These are phyloP conservation scores for Tetraodon nigroviridis DNA, from an alignment of 2,113 vertebrate species.

Conservation along the genomic window DNA sequence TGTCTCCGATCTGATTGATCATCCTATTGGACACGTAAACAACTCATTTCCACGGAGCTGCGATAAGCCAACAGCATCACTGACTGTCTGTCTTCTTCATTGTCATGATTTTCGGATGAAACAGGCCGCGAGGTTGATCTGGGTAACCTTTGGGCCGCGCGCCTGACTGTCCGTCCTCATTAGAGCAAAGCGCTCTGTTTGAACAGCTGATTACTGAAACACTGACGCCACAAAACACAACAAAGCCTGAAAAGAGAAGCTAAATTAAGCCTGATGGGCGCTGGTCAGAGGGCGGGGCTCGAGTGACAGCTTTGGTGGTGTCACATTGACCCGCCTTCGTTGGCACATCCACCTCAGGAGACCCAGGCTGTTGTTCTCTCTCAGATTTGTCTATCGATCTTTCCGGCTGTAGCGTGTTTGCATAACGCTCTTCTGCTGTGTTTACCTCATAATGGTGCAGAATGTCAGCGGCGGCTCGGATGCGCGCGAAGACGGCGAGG, in stretches of 20 bases:
- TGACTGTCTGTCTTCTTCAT: slow-evolving; percentile 20
- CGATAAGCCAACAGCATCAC: slow-evolving; percentile 19
- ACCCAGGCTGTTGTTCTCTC: slow-evolving; percentile 1
- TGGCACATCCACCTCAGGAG: neutral
- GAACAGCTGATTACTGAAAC: neutral
- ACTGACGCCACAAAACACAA: neutral
- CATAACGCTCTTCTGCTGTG: slow-evolving; percentile 14
- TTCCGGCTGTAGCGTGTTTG: slow-evolving; percentile 5
- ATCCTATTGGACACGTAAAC: slow-evolving; percentile 30
- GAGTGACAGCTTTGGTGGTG: neutral
- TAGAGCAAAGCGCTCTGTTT: neutral
- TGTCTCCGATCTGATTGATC: slow-evolving; percentile 48
- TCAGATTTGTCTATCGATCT: slow-evolving; percentile 11
- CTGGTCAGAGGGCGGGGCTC: too few species aligned
- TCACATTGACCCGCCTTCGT: neutral
- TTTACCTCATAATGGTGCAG: slow-evolving; percentile 4
- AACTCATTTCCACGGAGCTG: slow-evolving; percentile 23
- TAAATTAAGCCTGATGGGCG: too few species aligned
- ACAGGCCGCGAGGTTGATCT: neutral
- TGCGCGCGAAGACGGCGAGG: neutral
- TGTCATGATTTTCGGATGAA: slow-evolving; percentile 4
- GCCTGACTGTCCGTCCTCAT: slow-evolving; percentile 12
- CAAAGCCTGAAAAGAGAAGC: neutral
- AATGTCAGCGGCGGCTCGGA: slow-evolving; percentile 3
- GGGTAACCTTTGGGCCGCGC: neutral